Evolutionary conservation across 2,888 invertebrate species (phyloP), one percentile per base, ranked within the genome.

Genomic region (Bunonema sp.): DNA sequence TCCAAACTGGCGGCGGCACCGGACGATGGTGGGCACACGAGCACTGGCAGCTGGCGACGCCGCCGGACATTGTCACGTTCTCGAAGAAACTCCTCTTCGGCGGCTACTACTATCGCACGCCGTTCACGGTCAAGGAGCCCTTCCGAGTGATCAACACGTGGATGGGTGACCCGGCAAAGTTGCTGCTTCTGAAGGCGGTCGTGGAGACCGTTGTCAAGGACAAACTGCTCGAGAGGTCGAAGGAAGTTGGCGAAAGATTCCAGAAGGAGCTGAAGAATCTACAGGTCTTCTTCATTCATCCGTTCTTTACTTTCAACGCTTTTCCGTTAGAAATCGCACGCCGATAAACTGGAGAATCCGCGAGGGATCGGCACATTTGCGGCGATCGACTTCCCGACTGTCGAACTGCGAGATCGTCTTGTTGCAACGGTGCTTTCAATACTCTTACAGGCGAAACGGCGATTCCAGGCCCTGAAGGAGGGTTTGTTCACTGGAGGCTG

Each of bases 21-120:
- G 97, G 97, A 16, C 86, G 84, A 71, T 83, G 89, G 78, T 97
- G 93, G 97, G 85, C 85, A 49, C 83, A 89, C 69, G 87, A 93
- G 68, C 80, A 88, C 68, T 93, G 91, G 70, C 74, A 83, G 57
- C 74, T 97, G 39, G 78, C 80, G 2, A 70, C 76, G 2, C 79
- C 91, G 1, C 91, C 93, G 0, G 91, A 97, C 69, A 70, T 91
- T 28, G 56, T 97, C 3, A 86, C 87, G 0, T 97, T 97, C 71
- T 88, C 89, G 67, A 99, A 99, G 75, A 97, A 97, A 73, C 82
- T 91, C 83, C 79, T 87, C 61, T 78, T 86, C 3, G 93, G 93
- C 15, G 97, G 97, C 29, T 91, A 82, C 71, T 97, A 81, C 70
- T 82, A 80, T 69, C 78, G 75, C 26, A 71, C 77, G 3, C 80